Evolutionary conservation across 2,797 vertebrate genomes (phyloP).

Genomic region (Chelon labrosus): DNA sequence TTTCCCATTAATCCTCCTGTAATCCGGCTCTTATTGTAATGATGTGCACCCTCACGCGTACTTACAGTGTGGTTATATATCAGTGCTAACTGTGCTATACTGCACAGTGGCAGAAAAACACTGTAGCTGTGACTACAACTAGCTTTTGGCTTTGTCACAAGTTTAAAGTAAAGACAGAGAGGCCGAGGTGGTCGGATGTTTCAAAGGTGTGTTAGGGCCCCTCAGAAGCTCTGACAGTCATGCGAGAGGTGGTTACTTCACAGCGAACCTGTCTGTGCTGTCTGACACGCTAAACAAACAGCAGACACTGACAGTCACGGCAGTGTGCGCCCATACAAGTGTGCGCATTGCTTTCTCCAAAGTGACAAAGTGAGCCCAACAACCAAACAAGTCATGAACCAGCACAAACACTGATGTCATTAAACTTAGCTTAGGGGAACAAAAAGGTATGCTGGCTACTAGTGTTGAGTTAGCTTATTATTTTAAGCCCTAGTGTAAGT

Average conservation of each 20-base stretch:
- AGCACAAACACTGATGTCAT: neutral
- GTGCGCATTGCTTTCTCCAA: neutral
- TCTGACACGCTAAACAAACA: conserved; percentile 5
- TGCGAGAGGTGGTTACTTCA: neutral
- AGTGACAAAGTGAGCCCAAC: too few relatives aligned
- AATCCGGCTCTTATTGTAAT: conserved; percentile 34
- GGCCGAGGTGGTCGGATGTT: neutral
- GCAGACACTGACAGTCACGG: neutral
- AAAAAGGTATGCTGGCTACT: too few relatives aligned
- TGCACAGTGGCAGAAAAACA: neutral
- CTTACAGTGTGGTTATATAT: too few relatives aligned
- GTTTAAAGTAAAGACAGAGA: neutral
- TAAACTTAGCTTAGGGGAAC: neutral
- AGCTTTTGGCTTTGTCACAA: neutral
- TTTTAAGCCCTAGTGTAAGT: neutral
- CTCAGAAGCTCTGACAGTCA: conserved; percentile 21
- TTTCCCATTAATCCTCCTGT: conserved; percentile 40
- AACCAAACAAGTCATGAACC: neutral
- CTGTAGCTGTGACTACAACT: neutral
- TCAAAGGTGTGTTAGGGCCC: conserved; percentile 7
- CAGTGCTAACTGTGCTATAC: too few relatives aligned
- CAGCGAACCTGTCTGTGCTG: neutral
- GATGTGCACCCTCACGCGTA: too few relatives aligned
- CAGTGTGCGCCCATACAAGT: neutral
- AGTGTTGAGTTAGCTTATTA: neutral